Base-by-base conservation (phyloP, 1,140 invertebrate genomes). In the Leguminivora glycinivorella region DNA sequence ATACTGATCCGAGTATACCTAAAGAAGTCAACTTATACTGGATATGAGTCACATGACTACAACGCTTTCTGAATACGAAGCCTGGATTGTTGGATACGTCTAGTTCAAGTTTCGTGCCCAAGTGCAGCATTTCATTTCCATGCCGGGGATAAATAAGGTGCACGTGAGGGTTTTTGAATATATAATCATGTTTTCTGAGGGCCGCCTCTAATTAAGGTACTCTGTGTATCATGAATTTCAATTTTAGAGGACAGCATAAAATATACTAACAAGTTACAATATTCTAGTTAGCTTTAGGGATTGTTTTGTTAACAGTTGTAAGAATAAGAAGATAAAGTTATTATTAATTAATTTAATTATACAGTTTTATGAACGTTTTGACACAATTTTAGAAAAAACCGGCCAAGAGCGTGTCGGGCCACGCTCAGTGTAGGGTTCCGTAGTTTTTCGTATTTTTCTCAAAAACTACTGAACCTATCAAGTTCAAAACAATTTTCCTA, bases 51-150 rank as follows among this genome's bases (percentile, higher is more conserved):
- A 14, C 14, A 4, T 5, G n/a, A 17, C 1, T 43, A 43, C 40
- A 52, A 52, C 1, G 47, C 47, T 52, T 52, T 52, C 47, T 22
- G 47, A 52, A 52, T 22, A 10, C 6, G 72, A 75, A 77, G 72
- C 72, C 78, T 56, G 69, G 70, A 71, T 73, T 56, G 69, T 69
- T 70, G 72, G 72, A 75, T 73, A 67, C 68, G 72, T 75, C 67
- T 70, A 63, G 69, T 73, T 68, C 66, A 76, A 76, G 75, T 75
- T 79, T 74, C 73, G 73, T 77, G 75, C 73, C 75, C 75, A 75
- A 79, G 73, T 75, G 74, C 25, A 9, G 58, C 58, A 63, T 63
- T 63, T 63, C 73, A 79, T 75, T 79, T 75, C 74, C 71, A 75
- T 74, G 76, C 63, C 67, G 34, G 9, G 77, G 69, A 76, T 79